Conservation (phyloP, 2,797 vertebrate genomes). For the Typhlichthys subterraneus region DNA sequence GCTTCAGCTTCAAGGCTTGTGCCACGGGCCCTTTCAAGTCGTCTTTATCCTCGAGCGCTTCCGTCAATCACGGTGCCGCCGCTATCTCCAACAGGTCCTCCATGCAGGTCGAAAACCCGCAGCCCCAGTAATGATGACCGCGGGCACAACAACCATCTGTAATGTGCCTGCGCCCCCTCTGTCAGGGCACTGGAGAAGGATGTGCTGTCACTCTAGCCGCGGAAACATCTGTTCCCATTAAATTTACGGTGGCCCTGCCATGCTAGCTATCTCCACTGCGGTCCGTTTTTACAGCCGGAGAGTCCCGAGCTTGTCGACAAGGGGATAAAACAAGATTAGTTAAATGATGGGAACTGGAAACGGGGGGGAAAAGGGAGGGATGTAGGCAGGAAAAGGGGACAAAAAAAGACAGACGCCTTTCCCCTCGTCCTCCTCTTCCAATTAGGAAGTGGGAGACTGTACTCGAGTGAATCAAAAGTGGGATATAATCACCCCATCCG, state of each 20-base stretch:
- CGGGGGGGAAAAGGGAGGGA: slow-evolving; percentile 23
- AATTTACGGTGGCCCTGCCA: slow-evolving; percentile 68
- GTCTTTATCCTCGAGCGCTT: slow-evolving; percentile 31
- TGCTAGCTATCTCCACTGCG: slow-evolving; percentile 64
- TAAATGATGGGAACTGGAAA: slow-evolving; percentile 68
- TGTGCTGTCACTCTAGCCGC: slow-evolving; percentile 70
- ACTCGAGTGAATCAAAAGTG: slow-evolving; percentile 53
- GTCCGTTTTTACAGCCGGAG: slow-evolving; percentile 61
- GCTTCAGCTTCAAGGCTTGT: slow-evolving; percentile 34
- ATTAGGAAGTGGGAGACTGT: slow-evolving; percentile 63
- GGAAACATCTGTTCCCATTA: slow-evolving; percentile 77
- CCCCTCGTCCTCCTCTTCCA: slow-evolving; percentile 57
- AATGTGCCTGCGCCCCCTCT: slow-evolving; percentile 58
- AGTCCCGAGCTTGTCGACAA: slow-evolving; percentile 59
- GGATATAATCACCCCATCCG: slow-evolving; percentile 66
- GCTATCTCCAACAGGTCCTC: slow-evolving; percentile 35
- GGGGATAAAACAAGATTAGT: slow-evolving; percentile 74
- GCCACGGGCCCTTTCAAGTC: slow-evolving; percentile 29
- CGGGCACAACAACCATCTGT: slow-evolving; percentile 68
- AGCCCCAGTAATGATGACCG: slow-evolving; percentile 64
- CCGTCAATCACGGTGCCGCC: slow-evolving; percentile 35
- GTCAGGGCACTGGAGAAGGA: slow-evolving; percentile 66
- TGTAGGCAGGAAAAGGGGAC: slow-evolving; percentile 8
- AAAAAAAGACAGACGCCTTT: slow-evolving; percentile 34
- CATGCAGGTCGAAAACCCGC: slow-evolving; percentile 45